These are phyloP conservation scores for Rhabdornis inornatus DNA, from an alignment of 2,113 vertebrate species.

Conservation along the genomic window DNA sequence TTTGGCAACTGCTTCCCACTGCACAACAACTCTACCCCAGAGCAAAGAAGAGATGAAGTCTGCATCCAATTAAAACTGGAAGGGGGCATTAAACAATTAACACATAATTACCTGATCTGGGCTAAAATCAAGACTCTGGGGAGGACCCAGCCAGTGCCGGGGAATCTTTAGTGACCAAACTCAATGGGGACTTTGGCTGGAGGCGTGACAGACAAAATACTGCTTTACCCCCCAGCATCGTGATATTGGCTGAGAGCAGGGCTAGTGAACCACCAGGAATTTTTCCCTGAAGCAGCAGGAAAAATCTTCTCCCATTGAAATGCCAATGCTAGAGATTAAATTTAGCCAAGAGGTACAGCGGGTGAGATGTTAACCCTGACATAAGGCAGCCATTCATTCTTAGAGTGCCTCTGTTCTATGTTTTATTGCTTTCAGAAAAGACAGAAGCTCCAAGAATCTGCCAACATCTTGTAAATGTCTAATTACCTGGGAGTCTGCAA, in stretches of 20 bases:
- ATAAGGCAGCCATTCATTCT: background rate
- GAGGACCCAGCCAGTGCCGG: background rate
- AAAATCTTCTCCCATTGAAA: background rate
- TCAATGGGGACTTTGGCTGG: background rate
- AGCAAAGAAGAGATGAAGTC: slow-evolving; percentile 28
- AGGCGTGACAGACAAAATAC: background rate
- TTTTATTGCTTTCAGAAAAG: background rate
- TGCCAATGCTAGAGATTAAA: background rate
- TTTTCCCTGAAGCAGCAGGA: background rate
- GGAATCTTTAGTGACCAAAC: background rate
- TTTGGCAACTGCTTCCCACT: slow-evolving; percentile 12
- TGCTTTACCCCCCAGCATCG: background rate
- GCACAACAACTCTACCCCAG: slow-evolving; percentile 29
- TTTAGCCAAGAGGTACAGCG: background rate
- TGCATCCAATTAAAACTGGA: slow-evolving; percentile 53
- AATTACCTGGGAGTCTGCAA: background rate
- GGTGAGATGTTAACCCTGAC: background rate
- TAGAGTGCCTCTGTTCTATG: background rate
- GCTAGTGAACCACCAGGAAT: background rate
- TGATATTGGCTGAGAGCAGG: background rate
- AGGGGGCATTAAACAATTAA: slow-evolving; percentile 55
- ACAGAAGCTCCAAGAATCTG: background rate
- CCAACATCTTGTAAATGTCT: background rate
- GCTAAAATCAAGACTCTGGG: background rate
- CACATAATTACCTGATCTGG: slow-evolving; percentile 54